phyloP scores from a whole-genome alignment of 2,888 invertebrate species.

The Tetragonula carbonaria region DNA sequence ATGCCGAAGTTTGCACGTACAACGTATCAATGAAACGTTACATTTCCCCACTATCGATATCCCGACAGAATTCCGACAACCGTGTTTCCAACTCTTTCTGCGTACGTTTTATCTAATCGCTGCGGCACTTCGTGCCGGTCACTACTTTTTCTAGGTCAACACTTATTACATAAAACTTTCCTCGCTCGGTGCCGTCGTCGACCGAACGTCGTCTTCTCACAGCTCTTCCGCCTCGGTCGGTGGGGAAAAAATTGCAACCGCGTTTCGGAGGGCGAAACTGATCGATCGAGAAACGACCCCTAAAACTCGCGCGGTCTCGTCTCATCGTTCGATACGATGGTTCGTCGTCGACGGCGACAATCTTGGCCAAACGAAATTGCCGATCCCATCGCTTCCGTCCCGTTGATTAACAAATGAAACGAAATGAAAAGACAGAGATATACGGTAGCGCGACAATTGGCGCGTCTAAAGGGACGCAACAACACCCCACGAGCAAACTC shows the following conservation, averaged over 20 bases:
- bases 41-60: neutral
- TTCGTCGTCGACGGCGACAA: neutral
- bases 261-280: too few species aligned
- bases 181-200: neutral
- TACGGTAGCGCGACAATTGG: neutral
- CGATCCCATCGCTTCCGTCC: neutral
- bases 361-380: neutral
- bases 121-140: neutral
- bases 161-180: constrained; percentile 33
- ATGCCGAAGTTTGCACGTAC: neutral
- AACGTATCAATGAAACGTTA: constrained; percentile 24
- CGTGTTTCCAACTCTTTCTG: neutral
- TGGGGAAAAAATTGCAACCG: too few species aligned
- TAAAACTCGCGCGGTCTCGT: too few species aligned
- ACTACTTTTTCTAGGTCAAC: constrained; percentile 40
- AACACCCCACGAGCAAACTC: neutral
- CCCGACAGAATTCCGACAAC: neutral
- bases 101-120: constrained; percentile 47
- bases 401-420: neutral
- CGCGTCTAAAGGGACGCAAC: neutral
- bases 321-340: too few species aligned
- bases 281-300: too few species aligned
- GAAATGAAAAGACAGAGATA: neutral
- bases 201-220: neutral
- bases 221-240: neutral